These are phyloP conservation scores for Drosophila asahinai DNA, from an alignment of 1,140 invertebrate genomes.

Conservation along the genomic window DNA sequence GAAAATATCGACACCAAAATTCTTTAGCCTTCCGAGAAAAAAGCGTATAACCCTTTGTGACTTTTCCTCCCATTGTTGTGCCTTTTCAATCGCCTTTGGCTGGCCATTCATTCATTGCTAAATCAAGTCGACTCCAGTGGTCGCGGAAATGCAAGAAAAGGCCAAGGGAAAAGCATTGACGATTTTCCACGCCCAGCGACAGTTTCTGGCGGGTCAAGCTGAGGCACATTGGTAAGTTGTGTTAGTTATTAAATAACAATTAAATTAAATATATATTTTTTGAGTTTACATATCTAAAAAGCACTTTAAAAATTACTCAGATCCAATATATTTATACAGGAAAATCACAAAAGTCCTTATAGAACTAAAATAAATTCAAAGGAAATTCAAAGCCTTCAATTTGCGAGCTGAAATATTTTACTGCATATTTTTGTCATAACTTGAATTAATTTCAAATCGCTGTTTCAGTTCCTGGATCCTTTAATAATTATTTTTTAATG, in stretches of 20 bases:
- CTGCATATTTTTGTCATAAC: no score
- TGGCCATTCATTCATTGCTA: slow-evolving; percentile 37
- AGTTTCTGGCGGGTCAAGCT: slow-evolving; percentile 5
- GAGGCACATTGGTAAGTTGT: background rate
- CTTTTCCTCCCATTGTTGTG: slow-evolving; percentile 11
- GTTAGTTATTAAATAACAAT: background rate
- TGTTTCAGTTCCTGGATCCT: no score
- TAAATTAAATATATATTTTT: background rate
- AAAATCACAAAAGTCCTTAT: background rate
- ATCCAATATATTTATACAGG: no score
- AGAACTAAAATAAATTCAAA: background rate
- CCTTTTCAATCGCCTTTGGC: slow-evolving; percentile 1
- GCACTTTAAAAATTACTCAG: no score
- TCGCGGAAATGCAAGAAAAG: slow-evolving; percentile 24
- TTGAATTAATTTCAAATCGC: no score
- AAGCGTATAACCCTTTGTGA: background rate
- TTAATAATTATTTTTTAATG: no score
- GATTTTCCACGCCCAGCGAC: slow-evolving; percentile 16
- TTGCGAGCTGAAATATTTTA: no score
- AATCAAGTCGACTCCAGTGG: slow-evolving; percentile 36
- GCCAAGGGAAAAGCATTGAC: slow-evolving; percentile 7
- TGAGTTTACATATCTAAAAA: no score
- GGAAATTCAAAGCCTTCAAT: no score
- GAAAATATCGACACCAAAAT: background rate
- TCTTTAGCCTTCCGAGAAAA: background rate